Conservation (phyloP, 2,888 invertebrate genomes). For the Lepidochitona cinerea region DNA sequence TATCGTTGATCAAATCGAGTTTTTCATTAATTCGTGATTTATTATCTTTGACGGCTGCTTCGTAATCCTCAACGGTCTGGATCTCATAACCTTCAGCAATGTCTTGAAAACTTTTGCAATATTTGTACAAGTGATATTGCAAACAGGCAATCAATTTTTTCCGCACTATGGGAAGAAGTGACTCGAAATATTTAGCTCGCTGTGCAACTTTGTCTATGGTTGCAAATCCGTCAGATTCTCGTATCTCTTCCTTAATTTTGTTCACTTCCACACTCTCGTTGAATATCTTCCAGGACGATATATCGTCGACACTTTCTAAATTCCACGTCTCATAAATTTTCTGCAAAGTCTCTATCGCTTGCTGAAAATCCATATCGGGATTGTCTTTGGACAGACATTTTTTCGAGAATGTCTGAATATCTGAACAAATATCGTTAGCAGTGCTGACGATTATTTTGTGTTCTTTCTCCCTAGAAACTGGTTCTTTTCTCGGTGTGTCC, state of each 20-base stretch:
- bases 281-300: constrained; percentile 47
- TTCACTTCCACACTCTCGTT: constrained; percentile 33
- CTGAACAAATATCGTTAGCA: constrained; percentile 41
- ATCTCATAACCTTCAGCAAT: constrained; percentile 46
- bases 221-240: constrained; percentile 28
- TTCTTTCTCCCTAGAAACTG: constrained; percentile 45
- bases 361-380: constrained; percentile 29
- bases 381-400: constrained; percentile 35
- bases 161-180: constrained; percentile 39
- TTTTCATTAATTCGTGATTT: constrained; percentile 43
- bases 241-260: constrained; percentile 27
- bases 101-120: constrained; percentile 51
- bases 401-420: constrained; percentile 43
- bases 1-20: constrained; percentile 41
- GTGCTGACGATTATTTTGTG: constrained; percentile 43
- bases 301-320: constrained; percentile 23
- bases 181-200: constrained; percentile 45
- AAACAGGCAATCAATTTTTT: constrained; percentile 41
- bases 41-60: constrained; percentile 37
- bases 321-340: constrained; percentile 36
- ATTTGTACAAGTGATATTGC: constrained; percentile 46
- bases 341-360: constrained; percentile 32
- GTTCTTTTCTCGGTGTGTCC: constrained; percentile 23
- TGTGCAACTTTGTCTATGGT: constrained; percentile 43
- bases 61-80: constrained; percentile 43